phyloP scores from a whole-genome alignment of 2,797 vertebrate genomes.

The Eurystomus glaucurus region DNA sequence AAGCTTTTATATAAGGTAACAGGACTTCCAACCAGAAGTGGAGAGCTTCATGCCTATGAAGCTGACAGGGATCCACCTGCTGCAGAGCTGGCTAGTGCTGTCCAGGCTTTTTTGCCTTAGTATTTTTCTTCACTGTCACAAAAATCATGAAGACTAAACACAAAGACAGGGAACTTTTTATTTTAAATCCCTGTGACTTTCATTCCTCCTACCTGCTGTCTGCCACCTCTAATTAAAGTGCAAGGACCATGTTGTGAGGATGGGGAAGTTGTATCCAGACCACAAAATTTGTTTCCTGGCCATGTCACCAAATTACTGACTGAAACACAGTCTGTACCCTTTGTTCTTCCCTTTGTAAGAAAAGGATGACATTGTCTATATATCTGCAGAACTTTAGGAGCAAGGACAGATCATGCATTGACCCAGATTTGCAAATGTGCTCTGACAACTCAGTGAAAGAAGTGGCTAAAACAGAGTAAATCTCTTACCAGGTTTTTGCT shows the following conservation, averaged over 20 bases:
- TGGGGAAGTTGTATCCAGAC: background rate
- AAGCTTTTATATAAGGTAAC: background rate
- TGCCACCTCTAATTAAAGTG: conserved; percentile 36
- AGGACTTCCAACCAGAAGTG: background rate
- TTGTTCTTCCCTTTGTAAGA: background rate
- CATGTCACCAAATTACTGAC: background rate
- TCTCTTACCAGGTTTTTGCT: background rate
- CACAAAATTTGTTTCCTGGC: conserved; percentile 1
- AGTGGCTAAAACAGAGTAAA: background rate
- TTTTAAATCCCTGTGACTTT: background rate
- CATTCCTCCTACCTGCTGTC: background rate
- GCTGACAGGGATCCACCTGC: background rate
- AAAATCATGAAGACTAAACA: background rate
- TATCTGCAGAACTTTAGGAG: background rate
- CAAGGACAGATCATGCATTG: background rate
- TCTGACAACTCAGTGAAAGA: background rate
- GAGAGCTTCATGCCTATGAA: background rate
- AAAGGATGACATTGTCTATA: background rate
- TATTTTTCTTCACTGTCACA: background rate
- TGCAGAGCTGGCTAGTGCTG: background rate
- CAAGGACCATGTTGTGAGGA: background rate
- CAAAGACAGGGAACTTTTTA: background rate
- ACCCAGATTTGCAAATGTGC: background rate
- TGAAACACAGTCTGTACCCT: background rate
- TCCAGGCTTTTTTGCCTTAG: background rate